Base-by-base conservation (phyloP, 1,140 invertebrate species). In the Whitmania pigra region DNA sequence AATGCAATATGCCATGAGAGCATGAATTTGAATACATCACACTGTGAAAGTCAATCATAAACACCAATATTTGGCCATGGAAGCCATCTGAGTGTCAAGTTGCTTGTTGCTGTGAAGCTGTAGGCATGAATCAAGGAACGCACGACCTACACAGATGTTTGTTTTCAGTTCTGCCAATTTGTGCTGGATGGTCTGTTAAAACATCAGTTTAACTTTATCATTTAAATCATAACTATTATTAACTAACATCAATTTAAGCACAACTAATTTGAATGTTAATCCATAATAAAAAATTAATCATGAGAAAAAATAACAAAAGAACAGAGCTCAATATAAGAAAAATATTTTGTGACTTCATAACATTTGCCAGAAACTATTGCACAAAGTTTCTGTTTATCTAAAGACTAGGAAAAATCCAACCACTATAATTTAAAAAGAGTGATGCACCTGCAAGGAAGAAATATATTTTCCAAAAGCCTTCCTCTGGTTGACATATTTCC, bases 121-220 rank as follows among this genome's bases (percentile, higher is more conserved):
- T 17, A 84, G 71, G 74, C 84, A 85, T 74, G 81, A 78, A 76
- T 85, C 84, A 31, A 82, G 75, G 75, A 85, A 85, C 13, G 83
- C 79, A 69, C 84, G 77, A 0, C 75, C 76, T 7, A 84, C 78
- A 72, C 78, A 78, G 53, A 83, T 79, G 22, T 82, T 78, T 9
- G 83, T 84, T 74, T 85, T 85, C 72, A 85, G 73, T 75, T 85
- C 84, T n/a, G 84, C 84, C 67, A 85, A 72, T 75, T 84, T 83
- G 76, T 84, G 83, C 72, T 83, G 83, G 69, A 84, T 79, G 17
- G 82, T 83, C 82, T 53, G 68, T 31, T 22, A 20, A n/a, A 13
- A 63, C 20, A 63, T 49, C 43, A 49, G 13, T 17, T 11, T 49
- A 49, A 49, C 43, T 17, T 49, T 13, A 43, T 43, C 40, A 43